Evolutionary conservation across 2,797 vertebrate genomes (phyloP).

Genomic region (Fistularia commersonii): DNA sequence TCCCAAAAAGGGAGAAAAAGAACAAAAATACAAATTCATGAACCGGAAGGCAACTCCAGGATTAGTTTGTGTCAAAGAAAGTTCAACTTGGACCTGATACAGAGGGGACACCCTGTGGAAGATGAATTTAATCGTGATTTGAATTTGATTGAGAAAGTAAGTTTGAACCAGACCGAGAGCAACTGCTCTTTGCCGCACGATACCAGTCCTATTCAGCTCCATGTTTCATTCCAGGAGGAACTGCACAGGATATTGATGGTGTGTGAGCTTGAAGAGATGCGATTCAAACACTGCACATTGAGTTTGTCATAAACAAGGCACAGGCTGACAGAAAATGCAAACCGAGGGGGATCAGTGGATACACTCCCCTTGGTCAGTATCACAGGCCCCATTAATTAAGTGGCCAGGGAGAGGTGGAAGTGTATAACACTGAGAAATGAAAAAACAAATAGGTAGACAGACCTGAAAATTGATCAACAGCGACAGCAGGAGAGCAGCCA

Average conservation of each 20-base stretch:
- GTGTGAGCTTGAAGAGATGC: conserved; percentile 4
- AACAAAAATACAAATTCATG: not conserved
- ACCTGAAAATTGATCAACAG: conserved; percentile 8
- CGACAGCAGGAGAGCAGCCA: not conserved
- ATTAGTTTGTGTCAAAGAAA: no score
- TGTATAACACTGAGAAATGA: conserved; percentile 17
- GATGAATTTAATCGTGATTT: no score
- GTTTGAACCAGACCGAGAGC: no score
- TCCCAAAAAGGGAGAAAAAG: conserved; percentile 11
- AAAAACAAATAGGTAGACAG: conserved; percentile 11
- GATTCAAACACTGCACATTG: conserved; percentile 5
- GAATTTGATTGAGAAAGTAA: no score
- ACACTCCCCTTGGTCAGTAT: conserved; percentile 10
- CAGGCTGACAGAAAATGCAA: conserved; percentile 44
- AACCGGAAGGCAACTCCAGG: no score
- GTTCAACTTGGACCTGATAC: no score
- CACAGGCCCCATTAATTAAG: not conserved
- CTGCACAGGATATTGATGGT: not conserved
- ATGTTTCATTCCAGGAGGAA: no score
- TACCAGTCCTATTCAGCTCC: no score
- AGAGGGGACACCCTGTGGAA: no score
- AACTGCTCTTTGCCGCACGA: no score
- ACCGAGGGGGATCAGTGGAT: conserved; percentile 47
- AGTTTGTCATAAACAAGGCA: not conserved
- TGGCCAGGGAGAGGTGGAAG: not conserved